phyloP scores from a whole-genome alignment of 2,888 invertebrate genomes.

The Plebejus melissa region DNA sequence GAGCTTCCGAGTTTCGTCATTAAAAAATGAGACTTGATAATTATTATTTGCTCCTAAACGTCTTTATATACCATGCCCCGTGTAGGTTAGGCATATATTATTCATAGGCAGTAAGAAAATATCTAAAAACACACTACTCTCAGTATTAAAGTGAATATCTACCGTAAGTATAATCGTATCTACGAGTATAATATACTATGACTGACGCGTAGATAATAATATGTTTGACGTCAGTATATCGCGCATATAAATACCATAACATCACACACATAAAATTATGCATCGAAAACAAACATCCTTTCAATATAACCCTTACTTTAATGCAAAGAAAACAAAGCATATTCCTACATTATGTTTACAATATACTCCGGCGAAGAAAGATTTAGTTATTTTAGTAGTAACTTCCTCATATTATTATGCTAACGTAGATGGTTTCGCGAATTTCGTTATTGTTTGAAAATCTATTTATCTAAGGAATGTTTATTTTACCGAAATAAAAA shows the following conservation, averaged over 20 bases:
- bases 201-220: not conserved
- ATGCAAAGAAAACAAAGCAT: constrained; percentile 14
- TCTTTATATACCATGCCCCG: too few relatives aligned
- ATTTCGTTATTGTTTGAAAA: not conserved
- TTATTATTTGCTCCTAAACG: too few relatives aligned
- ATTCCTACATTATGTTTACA: constrained; percentile 14
- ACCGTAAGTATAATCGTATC: too few relatives aligned
- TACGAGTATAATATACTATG: not conserved
- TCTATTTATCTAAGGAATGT: too few relatives aligned
- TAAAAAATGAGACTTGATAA: too few relatives aligned
- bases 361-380: not conserved
- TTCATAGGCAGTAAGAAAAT: too few relatives aligned
- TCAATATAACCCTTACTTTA: constrained; percentile 19
- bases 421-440: not conserved
- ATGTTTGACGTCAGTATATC: constrained; percentile 5
- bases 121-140: too few relatives aligned
- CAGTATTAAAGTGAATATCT: too few relatives aligned
- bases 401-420: not conserved
- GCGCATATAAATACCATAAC: not conserved
- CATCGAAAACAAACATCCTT: constrained; percentile 4
- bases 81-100: too few relatives aligned
- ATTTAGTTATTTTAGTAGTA: constrained; percentile 8
- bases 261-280: constrained; percentile 2
- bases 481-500: too few relatives aligned
- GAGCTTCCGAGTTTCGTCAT: too few relatives aligned